A percentile compares a stretch with the other conserved stretches of the same genome.
These are phyloP conservation scores for Drosophila cognata DNA, from an alignment of 2,888 invertebrate species.

Conservation along the genomic window DNA sequence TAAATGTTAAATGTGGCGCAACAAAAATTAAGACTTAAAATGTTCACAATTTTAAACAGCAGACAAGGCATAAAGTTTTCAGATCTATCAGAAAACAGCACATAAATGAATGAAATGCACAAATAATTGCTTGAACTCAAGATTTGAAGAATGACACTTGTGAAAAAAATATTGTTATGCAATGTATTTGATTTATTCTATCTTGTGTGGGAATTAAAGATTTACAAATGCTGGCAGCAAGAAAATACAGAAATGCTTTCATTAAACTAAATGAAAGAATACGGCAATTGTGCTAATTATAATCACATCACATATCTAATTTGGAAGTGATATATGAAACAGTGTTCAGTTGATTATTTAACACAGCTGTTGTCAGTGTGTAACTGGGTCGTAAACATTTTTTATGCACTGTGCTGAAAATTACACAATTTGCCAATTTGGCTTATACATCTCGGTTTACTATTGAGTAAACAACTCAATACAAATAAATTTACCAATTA, in stretches of 20 bases:
- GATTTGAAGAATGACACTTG: too few relatives aligned
- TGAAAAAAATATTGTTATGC: neutral
- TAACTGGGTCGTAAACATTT: neutral
- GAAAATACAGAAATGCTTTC: too few relatives aligned
- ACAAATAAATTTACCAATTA: slow-evolving; percentile 40
- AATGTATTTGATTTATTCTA: neutral
- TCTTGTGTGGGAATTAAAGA: neutral
- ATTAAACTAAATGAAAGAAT: neutral
- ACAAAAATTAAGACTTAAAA: neutral
- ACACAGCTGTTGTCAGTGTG: neutral
- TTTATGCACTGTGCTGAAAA: neutral
- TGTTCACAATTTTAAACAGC: neutral
- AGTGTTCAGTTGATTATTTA: neutral
- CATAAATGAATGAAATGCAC: neutral
- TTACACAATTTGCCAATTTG: neutral
- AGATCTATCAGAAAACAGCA: neutral
- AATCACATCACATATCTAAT: neutral
- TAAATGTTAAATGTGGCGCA: neutral
- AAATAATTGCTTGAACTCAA: too few relatives aligned
- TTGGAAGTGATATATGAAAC: neutral
- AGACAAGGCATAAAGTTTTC: neutral
- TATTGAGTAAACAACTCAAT: slow-evolving; percentile 1
- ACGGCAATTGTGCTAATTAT: neutral
- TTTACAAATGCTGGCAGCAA: neutral
- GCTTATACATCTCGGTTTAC: neutral